Base-by-base conservation (phyloP, 2,113 vertebrate genomes). In the Butorides virescens region DNA sequence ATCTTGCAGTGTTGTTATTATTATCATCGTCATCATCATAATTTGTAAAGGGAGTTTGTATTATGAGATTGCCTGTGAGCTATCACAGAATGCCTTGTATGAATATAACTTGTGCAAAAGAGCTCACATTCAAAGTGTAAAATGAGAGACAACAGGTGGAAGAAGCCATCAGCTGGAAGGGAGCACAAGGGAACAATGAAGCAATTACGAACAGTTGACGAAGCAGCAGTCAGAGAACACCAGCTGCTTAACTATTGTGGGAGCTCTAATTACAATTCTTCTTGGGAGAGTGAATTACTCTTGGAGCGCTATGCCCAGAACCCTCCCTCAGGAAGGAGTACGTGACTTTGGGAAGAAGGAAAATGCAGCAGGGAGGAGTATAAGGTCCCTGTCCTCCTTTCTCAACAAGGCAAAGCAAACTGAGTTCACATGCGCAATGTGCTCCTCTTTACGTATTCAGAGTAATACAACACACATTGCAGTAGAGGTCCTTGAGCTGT, bases 211-310 rank as follows among this genome's bases (percentile, higher is more conserved):
- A 92, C 89, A 89, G 92, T 95, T 97, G 94, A 97, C 27, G 32
- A 97, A 96, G 96, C 94, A 96, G 97, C 96, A 97, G 92, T 91
- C 94, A 93, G 89, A 94, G 97, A 94, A 96, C 94, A 95, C 97
- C 96, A 97, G 96, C 94, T 95, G 95, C 91, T 95, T 95, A 95
- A 97, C 92, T 96, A 95, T 93, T 95, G 91, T 82, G 89, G 80
- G 84, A 96, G 89, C 87, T 89, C 95, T 97, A 97, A 97, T 96
- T 97, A 95, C 88, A 91, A 87, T 94, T 92, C 73, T 95, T 97
- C 91, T 91, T 93, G 67, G 80, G 66, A 88, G 29, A 88, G 80
- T 66, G 89, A 96, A 93, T 95, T 96, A 92, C 84, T 95, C 46
- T 52, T 95, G 66, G 70, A 95, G 73, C 0, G 0, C 19, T 96